Conservation (phyloP, 2,888 invertebrate species). For the Odontocolon sp. region DNA sequence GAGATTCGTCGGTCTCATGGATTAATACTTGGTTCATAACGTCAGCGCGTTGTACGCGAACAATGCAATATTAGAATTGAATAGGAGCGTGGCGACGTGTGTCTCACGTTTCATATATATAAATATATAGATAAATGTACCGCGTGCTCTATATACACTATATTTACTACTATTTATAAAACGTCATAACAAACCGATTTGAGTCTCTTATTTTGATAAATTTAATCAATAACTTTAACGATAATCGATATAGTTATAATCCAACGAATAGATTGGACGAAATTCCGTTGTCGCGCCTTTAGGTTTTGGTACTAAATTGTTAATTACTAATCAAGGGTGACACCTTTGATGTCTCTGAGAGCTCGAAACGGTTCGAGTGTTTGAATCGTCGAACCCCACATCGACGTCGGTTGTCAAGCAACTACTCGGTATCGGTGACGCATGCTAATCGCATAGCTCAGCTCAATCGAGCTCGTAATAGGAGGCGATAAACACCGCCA, state of each 20-base stretch:
- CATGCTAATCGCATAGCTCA: constrained; percentile 78
- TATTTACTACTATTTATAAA: constrained; percentile 75
- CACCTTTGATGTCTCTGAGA: constrained; percentile 28
- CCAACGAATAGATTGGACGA: too few relatives aligned
- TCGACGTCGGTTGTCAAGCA: constrained; percentile 9
- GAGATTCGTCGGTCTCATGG: too few relatives aligned
- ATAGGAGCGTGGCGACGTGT: constrained; percentile 79
- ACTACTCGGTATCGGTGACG: constrained; percentile 71
- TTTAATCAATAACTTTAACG: too few relatives aligned
- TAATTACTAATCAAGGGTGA: constrained; percentile 36
- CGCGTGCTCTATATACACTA: constrained; percentile 55
- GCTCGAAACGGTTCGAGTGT: constrained; percentile 14
- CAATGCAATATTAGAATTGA: constrained; percentile 68
- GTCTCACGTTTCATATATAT: constrained; percentile 69
- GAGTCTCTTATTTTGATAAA: constrained; percentile 9
- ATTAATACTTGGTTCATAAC: too few relatives aligned
- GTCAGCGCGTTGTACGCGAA: constrained; percentile 57
- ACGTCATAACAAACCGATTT: constrained; percentile 72
- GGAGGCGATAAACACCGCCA: constrained; percentile 78
- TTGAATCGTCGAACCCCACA: constrained; percentile 11
- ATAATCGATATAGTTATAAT: too few relatives aligned
- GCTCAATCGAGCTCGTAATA: constrained; percentile 78
- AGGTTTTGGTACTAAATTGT: constrained; percentile 26
- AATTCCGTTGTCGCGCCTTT: constrained; percentile 13
- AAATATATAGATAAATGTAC: constrained; percentile 58